phyloP scores from a whole-genome alignment of 2,113 vertebrate genomes.

The Silurus glanis region DNA sequence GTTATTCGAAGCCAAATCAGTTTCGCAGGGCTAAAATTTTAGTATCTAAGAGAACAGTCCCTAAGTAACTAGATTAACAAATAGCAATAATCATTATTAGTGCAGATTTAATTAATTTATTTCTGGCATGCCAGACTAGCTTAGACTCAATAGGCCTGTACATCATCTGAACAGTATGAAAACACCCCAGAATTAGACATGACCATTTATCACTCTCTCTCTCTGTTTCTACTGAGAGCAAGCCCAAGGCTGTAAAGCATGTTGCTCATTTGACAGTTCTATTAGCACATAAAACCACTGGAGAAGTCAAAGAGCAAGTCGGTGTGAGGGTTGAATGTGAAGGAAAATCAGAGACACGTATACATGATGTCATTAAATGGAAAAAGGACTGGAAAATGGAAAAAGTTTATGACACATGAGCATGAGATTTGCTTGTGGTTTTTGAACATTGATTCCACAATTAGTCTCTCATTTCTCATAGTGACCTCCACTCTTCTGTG shows the following conservation, averaged over 20 bases:
- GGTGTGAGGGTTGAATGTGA: not conserved
- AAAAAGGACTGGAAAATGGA: too few relatives aligned
- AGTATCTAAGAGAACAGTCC: not conserved
- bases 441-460: too few relatives aligned
- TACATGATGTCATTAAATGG: too few relatives aligned
- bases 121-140: slow-evolving; percentile 12
- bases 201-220: slow-evolving; percentile 4
- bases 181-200: slow-evolving; percentile 54
- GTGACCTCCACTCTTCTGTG: too few relatives aligned
- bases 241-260: slow-evolving; percentile 55
- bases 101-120: not conserved
- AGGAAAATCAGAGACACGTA: not conserved
- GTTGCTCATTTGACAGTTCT: slow-evolving; percentile 56
- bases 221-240: slow-evolving; percentile 42
- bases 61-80: not conserved
- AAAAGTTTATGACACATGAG: too few relatives aligned
- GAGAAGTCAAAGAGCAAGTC: slow-evolving; percentile 44
- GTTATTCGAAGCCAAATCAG: not conserved
- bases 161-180: slow-evolving; percentile 26
- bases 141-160: not conserved
- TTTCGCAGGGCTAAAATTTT: not conserved
- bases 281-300: slow-evolving; percentile 60
- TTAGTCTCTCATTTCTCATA: too few relatives aligned
- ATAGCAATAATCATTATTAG: slow-evolving; percentile 19
- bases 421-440: too few relatives aligned